These are phyloP conservation scores for Gryon sp. DNA, from an alignment of 1,140 invertebrate species.

Conservation along the genomic window DNA sequence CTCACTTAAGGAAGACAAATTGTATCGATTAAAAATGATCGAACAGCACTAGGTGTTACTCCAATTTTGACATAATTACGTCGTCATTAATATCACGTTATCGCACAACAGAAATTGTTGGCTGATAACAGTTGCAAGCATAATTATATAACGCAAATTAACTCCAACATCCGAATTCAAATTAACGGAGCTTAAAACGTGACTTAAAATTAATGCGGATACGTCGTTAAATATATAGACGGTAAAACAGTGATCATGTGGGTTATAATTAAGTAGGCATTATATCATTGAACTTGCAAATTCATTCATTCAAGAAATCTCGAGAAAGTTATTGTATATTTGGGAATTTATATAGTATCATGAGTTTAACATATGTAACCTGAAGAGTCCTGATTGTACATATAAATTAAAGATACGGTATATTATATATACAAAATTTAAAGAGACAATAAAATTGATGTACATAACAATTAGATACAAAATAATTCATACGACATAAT, in stretches of 20 bases:
- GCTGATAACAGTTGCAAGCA: slow-evolving; percentile 8
- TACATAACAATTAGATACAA: too few species aligned
- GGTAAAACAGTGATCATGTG: background rate
- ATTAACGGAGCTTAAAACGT: slow-evolving; percentile 29
- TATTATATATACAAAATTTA: too few species aligned
- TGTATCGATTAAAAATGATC: slow-evolving; percentile 18
- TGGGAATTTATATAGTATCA: too few species aligned
- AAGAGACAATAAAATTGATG: too few species aligned
- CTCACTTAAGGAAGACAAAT: too few species aligned
- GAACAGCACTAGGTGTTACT: background rate
- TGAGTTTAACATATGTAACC: too few species aligned
- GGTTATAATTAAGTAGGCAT: slow-evolving; percentile 12
- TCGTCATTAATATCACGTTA: slow-evolving; percentile 37
- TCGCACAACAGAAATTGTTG: slow-evolving; percentile 15
- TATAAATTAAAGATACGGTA: too few species aligned
- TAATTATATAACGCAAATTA: slow-evolving; percentile 50
- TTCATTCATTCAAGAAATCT: too few species aligned
- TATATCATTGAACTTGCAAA: too few species aligned
- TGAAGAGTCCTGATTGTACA: too few species aligned
- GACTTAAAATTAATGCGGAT: slow-evolving; percentile 24
- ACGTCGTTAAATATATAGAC: slow-evolving; percentile 17
- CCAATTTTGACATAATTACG: slow-evolving; percentile 16
- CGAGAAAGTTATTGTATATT: too few species aligned
- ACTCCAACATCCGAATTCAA: slow-evolving; percentile 15
- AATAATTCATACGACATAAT: too few species aligned